Evolutionary conservation across 2,888 invertebrate genomes (phyloP).

Genomic region (Phasia obesa): DNA sequence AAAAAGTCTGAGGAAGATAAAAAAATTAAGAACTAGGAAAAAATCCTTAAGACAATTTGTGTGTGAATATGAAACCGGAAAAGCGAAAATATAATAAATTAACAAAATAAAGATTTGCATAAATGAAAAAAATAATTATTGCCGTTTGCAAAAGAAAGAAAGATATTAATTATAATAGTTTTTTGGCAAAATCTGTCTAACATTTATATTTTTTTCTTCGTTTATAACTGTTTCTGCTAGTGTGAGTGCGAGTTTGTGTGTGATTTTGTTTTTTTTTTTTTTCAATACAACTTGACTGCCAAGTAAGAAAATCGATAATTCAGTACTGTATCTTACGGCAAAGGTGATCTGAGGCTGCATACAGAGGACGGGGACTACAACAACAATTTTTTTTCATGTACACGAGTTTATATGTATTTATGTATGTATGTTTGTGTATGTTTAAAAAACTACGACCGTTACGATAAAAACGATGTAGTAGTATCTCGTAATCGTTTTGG

Average conservation of each 20-base stretch:
- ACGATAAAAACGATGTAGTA: slow-evolving; percentile 68
- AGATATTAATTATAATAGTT: slow-evolving; percentile 16
- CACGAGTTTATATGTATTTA: no score
- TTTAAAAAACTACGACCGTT: slow-evolving; percentile 55
- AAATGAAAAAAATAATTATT: slow-evolving; percentile 33
- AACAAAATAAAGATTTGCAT: slow-evolving; percentile 1
- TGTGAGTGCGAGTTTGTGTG: slow-evolving; percentile 30
- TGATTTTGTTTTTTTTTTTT: slow-evolving; percentile 5
- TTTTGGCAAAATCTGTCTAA: slow-evolving; percentile 39
- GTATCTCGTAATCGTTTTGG: slow-evolving; percentile 73
- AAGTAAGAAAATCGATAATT: slow-evolving; percentile 79
- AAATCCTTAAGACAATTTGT: slow-evolving; percentile 24
- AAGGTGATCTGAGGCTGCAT: slow-evolving; percentile 77
- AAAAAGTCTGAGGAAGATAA: slow-evolving; percentile 21
- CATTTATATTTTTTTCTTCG: slow-evolving; percentile 10
- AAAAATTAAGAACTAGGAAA: slow-evolving; percentile 18
- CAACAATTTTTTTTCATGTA: slow-evolving; percentile 26
- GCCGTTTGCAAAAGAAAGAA: slow-evolving; percentile 12
- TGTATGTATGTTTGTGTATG: background rate
- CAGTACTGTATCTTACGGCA: slow-evolving; percentile 81
- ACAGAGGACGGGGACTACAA: slow-evolving; percentile 63
- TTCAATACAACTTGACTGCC: slow-evolving; percentile 67
- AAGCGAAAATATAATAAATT: slow-evolving; percentile 1
- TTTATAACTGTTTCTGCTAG: background rate
- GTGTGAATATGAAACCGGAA: slow-evolving; percentile 14